phyloP scores from a whole-genome alignment of 1,140 invertebrate genomes.

The Ceratosolen fusciceps region DNA sequence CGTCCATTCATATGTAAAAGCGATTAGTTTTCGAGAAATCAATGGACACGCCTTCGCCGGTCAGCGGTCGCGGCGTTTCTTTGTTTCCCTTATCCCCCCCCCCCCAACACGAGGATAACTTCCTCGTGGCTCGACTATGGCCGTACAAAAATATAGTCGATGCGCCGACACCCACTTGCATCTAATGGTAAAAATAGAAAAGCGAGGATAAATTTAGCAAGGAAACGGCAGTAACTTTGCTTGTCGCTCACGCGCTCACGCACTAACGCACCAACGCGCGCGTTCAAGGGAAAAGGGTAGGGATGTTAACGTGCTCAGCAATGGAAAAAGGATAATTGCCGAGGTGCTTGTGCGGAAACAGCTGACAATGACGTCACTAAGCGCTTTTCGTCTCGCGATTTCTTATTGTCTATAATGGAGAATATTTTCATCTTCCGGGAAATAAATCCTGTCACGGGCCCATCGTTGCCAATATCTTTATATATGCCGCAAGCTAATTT shows the following conservation, averaged over 20 bases:
- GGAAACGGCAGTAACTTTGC: not conserved
- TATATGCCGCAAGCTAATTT: too few species aligned
- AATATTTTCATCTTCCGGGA: too few species aligned
- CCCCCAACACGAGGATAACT: too few species aligned
- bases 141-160: not conserved
- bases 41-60: too few species aligned
- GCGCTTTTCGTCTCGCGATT: not conserved
- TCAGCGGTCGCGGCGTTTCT: too few species aligned
- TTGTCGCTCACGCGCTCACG: not conserved
- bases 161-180: slow-evolving; percentile 31
- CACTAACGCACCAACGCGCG: not conserved
- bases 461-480: too few species aligned
- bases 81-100: too few species aligned
- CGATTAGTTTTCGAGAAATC: too few species aligned
- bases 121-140: not conserved
- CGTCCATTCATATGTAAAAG: too few species aligned
- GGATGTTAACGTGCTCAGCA: not conserved
- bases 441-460: too few species aligned
- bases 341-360: not conserved
- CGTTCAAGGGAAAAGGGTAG: not conserved
- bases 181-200: slow-evolving; percentile 30
- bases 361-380: not conserved
- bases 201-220: slow-evolving; percentile 23
- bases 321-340: not conserved
- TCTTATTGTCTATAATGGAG: not conserved